Percentiles rank a stretch among this genome's conserved stretches.
These are phyloP conservation scores for Pycnomerus fuliginosus DNA, from an alignment of 2,888 invertebrate species.

Conservation along the genomic window DNA sequence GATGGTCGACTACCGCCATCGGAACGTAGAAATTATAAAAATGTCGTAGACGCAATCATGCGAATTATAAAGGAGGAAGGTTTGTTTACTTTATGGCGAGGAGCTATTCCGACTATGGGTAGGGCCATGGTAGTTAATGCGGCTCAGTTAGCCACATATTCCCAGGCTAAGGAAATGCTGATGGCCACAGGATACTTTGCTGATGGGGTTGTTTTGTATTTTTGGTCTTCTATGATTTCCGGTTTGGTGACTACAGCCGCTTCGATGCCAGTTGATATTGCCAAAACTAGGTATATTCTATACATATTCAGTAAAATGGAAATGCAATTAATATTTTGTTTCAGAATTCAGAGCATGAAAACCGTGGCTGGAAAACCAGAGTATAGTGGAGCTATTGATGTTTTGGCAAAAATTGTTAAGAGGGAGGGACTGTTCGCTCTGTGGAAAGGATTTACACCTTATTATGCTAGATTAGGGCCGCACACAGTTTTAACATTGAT, in stretches of 20 bases:
- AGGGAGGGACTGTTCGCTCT: conserved; percentile 92
- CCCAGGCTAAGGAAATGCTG: conserved; percentile 76
- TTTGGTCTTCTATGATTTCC: conserved; percentile 95
- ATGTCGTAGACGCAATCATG: conserved; percentile 85
- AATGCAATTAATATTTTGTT: conserved; percentile 33
- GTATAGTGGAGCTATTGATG: conserved; percentile 78
- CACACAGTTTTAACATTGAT: conserved; percentile 99
- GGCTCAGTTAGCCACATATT: conserved; percentile 96
- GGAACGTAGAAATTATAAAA: conserved; percentile 90
- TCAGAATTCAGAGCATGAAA: conserved; percentile 96
- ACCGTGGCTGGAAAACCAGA: conserved; percentile 86
- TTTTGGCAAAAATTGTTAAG: conserved; percentile 73
- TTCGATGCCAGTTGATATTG: conserved; percentile 99
- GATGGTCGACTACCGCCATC: conserved; percentile 90
- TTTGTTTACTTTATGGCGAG: conserved; percentile 83
- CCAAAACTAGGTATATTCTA: conserved; percentile 96
- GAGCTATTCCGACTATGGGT: conserved; percentile 81
- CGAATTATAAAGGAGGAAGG: conserved; percentile 80
- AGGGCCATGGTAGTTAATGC: conserved; percentile 98
- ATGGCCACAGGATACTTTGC: conserved; percentile 59
- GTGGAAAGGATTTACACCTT: conserved; percentile 99
- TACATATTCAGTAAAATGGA: background rate
- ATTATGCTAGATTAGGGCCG: conserved; percentile 94
- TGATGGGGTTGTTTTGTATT: conserved; percentile 85
- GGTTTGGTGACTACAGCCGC: conserved; percentile 95